Evolutionary conservation across 2,113 vertebrate species (phyloP), one percentile per base, ranked within the genome.

Genomic region (Hydropotes inermis): DNA sequence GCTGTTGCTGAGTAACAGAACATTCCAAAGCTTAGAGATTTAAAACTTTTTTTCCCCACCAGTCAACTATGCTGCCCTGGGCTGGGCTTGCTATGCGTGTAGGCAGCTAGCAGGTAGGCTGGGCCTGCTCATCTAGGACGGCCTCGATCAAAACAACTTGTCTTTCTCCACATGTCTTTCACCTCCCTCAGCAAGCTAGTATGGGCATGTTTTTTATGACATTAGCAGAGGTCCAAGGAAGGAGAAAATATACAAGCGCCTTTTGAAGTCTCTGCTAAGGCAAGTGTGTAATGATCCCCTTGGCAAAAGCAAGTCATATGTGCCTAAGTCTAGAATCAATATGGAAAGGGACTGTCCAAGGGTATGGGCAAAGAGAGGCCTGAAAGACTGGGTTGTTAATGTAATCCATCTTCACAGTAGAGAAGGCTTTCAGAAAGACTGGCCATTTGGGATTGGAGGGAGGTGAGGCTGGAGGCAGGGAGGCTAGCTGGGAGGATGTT

Each of bases 1-100:
- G 83, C 61, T 64, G 17, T 39, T 81, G 47, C 88, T 81, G n/a
- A 87, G 55, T 96, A 97, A 94, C 57, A 95, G 93, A 85, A 8
- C 16, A 30, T 21, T 27, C 52, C 79, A 57, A 88, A 83, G 60
- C 39, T 33, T 61, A 95, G 78, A 93, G 43, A 55, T 30, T n/a
- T 64, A 57, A 82, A 58, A 82, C 30, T 30, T 86, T 45, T 57
- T 81, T 50, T 1, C 0, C 27, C 15, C 33, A 27, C 30, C 39
- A 52, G 28, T 89, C 60, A 43, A 9, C 47, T 50, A 47, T 52
- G 57, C 70, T 87, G 55, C 70, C 64, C 67, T 94, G 78, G 21
- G 21, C 70, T 70, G 83, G 14, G 57, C 25, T 91, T 33, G 28
- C 60, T 55, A 2, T 30, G 76, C 15, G 43, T 64, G 12, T 7